These are phyloP conservation scores for Eupeodes luniger DNA, from an alignment of 2,888 invertebrate genomes.

Conservation along the genomic window DNA sequence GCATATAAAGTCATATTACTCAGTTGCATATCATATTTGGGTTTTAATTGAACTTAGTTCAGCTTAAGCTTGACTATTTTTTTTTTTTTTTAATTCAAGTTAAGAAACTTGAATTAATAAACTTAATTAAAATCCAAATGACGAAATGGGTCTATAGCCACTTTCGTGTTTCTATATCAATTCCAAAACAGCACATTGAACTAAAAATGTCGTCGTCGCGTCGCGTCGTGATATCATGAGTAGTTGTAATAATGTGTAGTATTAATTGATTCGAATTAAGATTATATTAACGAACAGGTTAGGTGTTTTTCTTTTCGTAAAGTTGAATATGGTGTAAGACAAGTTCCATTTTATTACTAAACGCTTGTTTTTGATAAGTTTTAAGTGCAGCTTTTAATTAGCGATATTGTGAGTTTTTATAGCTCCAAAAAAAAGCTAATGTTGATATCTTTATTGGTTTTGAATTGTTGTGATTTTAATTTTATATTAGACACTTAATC, in stretches of 20 bases:
- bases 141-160: not conserved
- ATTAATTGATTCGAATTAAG: conserved; percentile 29
- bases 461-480: conserved; percentile 2
- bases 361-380: conserved; percentile 13
- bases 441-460: conserved; percentile 19
- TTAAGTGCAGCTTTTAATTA: conserved; percentile 19
- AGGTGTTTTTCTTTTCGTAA: no score
- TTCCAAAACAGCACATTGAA: not conserved
- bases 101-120: not conserved
- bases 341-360: conserved; percentile 20
- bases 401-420: conserved; percentile 14
- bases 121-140: not conserved
- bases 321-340: not conserved
- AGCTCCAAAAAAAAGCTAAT: not conserved
- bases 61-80: not conserved
- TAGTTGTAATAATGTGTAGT: conserved; percentile 7
- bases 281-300: conserved; percentile 12
- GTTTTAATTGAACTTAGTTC: not conserved
- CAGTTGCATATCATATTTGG: not conserved
- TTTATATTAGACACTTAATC: not conserved
- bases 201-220: not conserved
- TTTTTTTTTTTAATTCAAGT: not conserved
- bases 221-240: not conserved
- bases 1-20: no score
- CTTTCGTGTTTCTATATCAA: not conserved